Conservation (phyloP, 2,797 vertebrate genomes). For the Coregonus sp. region DNA sequence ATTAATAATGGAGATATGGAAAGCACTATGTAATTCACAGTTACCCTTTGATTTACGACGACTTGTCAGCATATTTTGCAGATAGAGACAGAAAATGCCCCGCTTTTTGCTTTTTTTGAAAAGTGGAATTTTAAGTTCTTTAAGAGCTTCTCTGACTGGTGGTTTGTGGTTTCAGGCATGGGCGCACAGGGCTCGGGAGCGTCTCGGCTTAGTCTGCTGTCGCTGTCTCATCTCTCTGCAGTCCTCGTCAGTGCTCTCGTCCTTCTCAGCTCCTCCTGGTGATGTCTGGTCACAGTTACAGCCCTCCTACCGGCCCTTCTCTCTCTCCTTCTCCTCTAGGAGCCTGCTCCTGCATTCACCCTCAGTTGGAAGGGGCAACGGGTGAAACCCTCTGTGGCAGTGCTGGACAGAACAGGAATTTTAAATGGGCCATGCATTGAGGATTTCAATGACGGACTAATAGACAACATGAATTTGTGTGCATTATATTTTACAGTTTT, state of each 20-base stretch:
- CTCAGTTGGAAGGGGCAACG: conserved; percentile 56
- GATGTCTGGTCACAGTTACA: conserved; percentile 62
- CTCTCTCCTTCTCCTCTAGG: conserved; percentile 18
- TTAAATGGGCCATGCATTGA: conserved; percentile 48
- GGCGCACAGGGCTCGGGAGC: conserved; percentile 85
- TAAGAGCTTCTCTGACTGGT: conserved; percentile 36
- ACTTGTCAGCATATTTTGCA: conserved; percentile 49
- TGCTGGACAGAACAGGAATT: conserved; percentile 43
- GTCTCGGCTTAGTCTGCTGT: conserved; percentile 48
- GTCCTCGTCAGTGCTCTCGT: conserved; percentile 72
- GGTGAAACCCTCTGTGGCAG: conserved; percentile 44
- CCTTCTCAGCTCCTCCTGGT: conserved; percentile 69
- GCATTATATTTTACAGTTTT: conserved; percentile 63
- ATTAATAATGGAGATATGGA: conserved; percentile 65
- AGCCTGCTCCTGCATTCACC: conserved; percentile 42
- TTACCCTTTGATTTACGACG: conserved; percentile 62
- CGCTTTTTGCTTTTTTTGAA: conserved; percentile 11
- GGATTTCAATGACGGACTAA: conserved; percentile 45
- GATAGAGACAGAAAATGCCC: conserved; percentile 17
- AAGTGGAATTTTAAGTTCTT: conserved; percentile 32
- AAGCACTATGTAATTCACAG: conserved; percentile 29
- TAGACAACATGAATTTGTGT: conserved; percentile 54
- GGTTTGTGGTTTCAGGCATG: conserved; percentile 81
- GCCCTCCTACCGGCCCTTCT: conserved; percentile 32
- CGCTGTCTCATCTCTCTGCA: conserved; percentile 45